Conservation (phyloP, 1,140 invertebrate species). For the Phthorimaea operculella region DNA sequence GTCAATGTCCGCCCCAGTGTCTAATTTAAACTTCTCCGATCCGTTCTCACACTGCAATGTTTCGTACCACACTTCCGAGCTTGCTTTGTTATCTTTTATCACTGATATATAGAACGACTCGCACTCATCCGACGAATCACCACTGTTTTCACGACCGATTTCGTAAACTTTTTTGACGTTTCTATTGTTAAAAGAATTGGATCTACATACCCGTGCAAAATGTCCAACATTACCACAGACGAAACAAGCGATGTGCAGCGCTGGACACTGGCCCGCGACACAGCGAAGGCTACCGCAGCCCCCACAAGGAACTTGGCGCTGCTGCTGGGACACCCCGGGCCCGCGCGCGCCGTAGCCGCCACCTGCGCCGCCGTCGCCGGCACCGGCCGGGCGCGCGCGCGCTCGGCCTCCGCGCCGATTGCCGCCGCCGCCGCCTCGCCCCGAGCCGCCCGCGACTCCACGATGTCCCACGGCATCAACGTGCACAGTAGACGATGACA, state of each 20-base stretch:
- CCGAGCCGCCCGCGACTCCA: not conserved
- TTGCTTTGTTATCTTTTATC: slow-evolving; percentile 20
- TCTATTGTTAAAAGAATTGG: slow-evolving; percentile 8
- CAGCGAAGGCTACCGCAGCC: slow-evolving; percentile 1
- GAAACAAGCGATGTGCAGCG: too few relatives aligned
- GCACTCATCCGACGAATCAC: not conserved
- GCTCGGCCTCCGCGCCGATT: slow-evolving; percentile 16
- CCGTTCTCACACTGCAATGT: slow-evolving; percentile 9
- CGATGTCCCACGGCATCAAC: slow-evolving; percentile 6
- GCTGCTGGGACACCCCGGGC: not conserved
- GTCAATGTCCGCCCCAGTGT: slow-evolving; percentile 12
- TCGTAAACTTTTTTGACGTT: slow-evolving; percentile 21
- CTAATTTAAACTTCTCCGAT: not conserved
- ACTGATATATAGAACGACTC: slow-evolving; percentile 5
- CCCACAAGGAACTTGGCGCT: not conserved
- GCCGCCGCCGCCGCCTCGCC: slow-evolving; percentile 7
- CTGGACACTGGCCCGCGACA: not conserved
- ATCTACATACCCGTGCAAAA: slow-evolving; percentile 8
- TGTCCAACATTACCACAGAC: not conserved
- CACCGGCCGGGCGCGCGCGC: slow-evolving; percentile 6
- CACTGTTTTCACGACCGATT: slow-evolving; percentile 19
- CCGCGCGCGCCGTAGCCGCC: slow-evolving; percentile 11
- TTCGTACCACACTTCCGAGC: slow-evolving; percentile 14
- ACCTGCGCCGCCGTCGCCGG: slow-evolving; percentile 1
- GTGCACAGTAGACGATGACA: not conserved